phyloP scores from a whole-genome alignment of 1,140 invertebrate genomes.

The Danaus plexippus region DNA sequence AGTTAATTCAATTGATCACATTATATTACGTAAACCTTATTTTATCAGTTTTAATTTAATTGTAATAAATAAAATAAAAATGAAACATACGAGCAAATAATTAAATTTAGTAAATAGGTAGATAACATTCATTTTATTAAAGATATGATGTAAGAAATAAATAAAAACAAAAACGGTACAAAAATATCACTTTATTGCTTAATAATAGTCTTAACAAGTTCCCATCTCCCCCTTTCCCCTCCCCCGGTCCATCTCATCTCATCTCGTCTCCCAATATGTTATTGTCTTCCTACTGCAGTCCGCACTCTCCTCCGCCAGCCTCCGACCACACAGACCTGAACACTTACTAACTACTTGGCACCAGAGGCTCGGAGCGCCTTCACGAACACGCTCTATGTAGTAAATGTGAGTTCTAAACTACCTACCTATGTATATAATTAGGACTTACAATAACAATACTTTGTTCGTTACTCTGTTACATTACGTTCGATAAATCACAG shows the following conservation, averaged over 20 bases:
- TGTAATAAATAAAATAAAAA: no score
- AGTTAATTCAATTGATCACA: no score
- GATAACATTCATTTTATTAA: no score
- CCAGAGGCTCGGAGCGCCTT: slow-evolving; percentile 12
- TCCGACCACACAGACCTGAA: neutral
- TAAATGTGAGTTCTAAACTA: no score
- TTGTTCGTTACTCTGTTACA: neutral
- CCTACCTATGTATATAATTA: no score
- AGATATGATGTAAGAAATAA: neutral
- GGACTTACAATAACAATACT: no score
- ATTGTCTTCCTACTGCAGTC: slow-evolving; percentile 2
- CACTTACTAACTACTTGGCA: slow-evolving; percentile 48
- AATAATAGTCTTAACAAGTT: slow-evolving; percentile 25
- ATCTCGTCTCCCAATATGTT: neutral
- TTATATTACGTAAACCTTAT: no score
- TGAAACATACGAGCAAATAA: no score
- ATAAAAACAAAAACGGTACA: slow-evolving; percentile 33
- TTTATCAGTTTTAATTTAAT: no score
- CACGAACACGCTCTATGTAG: no score
- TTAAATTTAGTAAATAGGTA: no score
- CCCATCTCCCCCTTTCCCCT: slow-evolving; percentile 11
- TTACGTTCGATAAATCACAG: slow-evolving; percentile 13
- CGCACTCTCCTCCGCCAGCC: neutral
- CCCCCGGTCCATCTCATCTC: neutral
- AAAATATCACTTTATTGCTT: slow-evolving; percentile 62